Conservation (phyloP, 2,113 vertebrate species). For the Cebidichthys violaceus region DNA sequence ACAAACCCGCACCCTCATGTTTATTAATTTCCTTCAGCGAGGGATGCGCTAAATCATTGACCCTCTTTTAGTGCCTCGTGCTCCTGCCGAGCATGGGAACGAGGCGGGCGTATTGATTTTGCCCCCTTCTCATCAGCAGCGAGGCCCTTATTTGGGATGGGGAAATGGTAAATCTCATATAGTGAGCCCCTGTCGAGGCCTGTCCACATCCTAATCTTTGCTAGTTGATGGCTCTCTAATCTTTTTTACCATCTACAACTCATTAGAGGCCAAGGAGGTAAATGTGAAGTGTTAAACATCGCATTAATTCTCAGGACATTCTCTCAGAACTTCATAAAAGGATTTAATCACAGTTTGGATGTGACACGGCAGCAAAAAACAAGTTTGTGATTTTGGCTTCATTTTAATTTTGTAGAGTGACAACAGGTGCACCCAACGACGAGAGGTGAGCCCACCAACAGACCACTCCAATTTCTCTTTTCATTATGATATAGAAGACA, state of each 20-base stretch:
- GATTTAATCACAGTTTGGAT: slow-evolving; percentile 23
- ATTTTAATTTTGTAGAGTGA: not conserved
- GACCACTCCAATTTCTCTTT: not conserved
- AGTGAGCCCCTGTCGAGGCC: slow-evolving; percentile 67
- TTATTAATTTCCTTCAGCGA: slow-evolving; percentile 75
- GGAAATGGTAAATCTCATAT: slow-evolving; percentile 74
- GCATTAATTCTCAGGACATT: slow-evolving; percentile 37
- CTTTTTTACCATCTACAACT: slow-evolving; percentile 60
- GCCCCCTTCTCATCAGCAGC: slow-evolving; percentile 73
- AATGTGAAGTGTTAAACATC: slow-evolving; percentile 47
- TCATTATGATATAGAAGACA: not conserved
- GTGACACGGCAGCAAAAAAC: not conserved
- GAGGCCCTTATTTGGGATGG: slow-evolving; percentile 64
- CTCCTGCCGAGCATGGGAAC: slow-evolving; percentile 72
- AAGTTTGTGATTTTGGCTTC: not conserved
- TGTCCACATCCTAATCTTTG: slow-evolving; percentile 72
- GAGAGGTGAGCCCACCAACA: no score
- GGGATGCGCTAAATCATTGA: slow-evolving; percentile 76
- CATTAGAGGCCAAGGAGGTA: slow-evolving; percentile 50
- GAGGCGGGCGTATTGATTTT: slow-evolving; percentile 76
- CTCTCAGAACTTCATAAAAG: not conserved
- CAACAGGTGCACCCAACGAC: not conserved
- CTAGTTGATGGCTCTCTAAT: slow-evolving; percentile 72
- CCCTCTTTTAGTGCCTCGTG: slow-evolving; percentile 70
- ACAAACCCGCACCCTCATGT: slow-evolving; percentile 67